Evolutionary conservation across 2,113 vertebrate species (phyloP), one percentile per base, ranked within the genome.

Genomic region (Cavia aperea): DNA sequence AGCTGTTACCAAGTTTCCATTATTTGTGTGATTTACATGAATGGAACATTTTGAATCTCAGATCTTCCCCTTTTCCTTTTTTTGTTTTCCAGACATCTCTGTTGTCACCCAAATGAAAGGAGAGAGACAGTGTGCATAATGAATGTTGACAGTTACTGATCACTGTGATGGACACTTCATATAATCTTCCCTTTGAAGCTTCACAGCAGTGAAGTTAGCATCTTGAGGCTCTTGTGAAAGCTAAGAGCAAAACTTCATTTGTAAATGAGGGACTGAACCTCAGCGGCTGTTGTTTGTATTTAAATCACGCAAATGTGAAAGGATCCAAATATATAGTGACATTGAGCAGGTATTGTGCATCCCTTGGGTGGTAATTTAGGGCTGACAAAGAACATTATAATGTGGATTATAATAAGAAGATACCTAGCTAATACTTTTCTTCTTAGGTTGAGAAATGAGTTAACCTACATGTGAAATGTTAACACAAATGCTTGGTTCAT

Each of bases 91-190:
- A 78, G 65, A 90, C 58, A 46, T 83, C 29, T 87, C 54, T 85
- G 49, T 93, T 94, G 49, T 93, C n/a, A n/a, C 49, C 51, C n/a
- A 87, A 79, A 91, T 86, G 82, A 81, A 87, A 70, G n/a, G 89
- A 63, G 88, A 89, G 46, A 72, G 89, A 43, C 49, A 36, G 83
- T 46, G 10, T 51, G 36, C 56, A 46, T 92, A 93, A 92, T 49
- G 60, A 92, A 39, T 49, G 86, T 72, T 95, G 81, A 89, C 93
- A 77, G 7, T 15, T 82, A 43, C 84, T 79, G 77, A 87, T 94
- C 46, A 75, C 56, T 39, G 14, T 70, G 54, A 95, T 85, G 46
- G 88, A 19, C 75, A 60, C 60, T 84, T 95, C 49, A 56, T 82
- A 14, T 39, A 54, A 81, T 91, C 60, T 54, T 43, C 58, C 86